These are phyloP conservation scores for Dicerorhinus sumatrensis DNA, from an alignment of 2,113 vertebrate species.

Conservation along the genomic window DNA sequence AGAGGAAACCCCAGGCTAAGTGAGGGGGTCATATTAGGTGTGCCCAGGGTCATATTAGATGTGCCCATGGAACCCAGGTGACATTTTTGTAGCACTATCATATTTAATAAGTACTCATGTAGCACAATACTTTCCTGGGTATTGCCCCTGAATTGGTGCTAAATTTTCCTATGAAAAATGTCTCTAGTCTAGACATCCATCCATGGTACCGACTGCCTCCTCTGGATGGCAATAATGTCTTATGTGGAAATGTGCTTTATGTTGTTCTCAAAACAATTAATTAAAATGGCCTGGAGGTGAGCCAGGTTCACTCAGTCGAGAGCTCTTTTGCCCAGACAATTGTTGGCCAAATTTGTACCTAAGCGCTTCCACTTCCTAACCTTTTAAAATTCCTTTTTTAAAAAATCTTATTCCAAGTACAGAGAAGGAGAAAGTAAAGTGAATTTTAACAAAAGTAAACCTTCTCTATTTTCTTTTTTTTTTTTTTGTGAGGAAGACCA, in stretches of 20 bases:
- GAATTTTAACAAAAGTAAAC: not conserved
- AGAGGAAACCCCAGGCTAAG: no score
- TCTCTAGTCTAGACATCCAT: not conserved
- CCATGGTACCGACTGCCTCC: not conserved
- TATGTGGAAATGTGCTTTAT: not conserved
- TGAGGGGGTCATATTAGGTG: not conserved
- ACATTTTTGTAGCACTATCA: not conserved
- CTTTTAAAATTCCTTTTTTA: not conserved
- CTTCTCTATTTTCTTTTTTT: not conserved
- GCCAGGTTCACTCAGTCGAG: not conserved
- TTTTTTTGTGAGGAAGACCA: no score
- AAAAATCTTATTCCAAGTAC: not conserved
- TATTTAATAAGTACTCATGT: not conserved
- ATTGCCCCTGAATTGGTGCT: not conserved
- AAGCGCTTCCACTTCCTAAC: not conserved
- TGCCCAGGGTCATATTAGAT: not conserved
- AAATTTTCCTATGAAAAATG: constrained; percentile 3
- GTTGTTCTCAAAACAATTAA: not conserved
- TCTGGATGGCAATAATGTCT: not conserved
- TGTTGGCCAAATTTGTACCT: not conserved
- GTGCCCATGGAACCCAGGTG: not conserved
- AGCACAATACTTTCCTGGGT: not conserved
- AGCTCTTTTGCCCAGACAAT: not conserved
- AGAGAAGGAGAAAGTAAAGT: not conserved
- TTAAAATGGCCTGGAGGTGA: not conserved